Evolutionary conservation across 2,888 invertebrate species (phyloP), one percentile per base, ranked within the genome.

Genomic region (Microplitis deprimator): DNA sequence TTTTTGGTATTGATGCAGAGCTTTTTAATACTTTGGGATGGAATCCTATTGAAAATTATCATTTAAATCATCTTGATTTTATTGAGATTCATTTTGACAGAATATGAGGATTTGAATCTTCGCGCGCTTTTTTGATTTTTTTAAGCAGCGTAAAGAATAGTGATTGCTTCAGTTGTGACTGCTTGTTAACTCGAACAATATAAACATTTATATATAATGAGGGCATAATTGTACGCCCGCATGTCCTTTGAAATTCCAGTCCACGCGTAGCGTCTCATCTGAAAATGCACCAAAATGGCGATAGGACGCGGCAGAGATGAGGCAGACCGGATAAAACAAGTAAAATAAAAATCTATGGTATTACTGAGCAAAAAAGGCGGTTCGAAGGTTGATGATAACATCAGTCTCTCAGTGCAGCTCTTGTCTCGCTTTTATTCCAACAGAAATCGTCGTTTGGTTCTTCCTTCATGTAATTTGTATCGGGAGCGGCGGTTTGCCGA

Each of bases 381-480:
- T 77, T 76, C 74, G 82, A 81, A 81, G 82, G 81, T 82, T 86
- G 87, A 87, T 86, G 87, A 87, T 87, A 87, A 87, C 87, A 87
- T 87, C 87, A 87, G 87, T 85, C 86, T 86, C 84, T 83, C 79
- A 79, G 81, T 79, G 77, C 68, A 68, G 73, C 77, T 79, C 75
- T 72, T 71, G 70, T 77, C 75, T 75, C 76, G 60, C 75, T 76
- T 74, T 78, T 72, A 77, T 77, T 79, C 75, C 72, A 76, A 65
- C 71, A 39, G 67, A 59, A 70, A 62, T 81, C 80, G 80, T 81
- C 81, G 68, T 71, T 79, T 79, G 77, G 77, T 79, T 39, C 67
- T 62, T 79, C 81, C 84, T 85, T 87, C 87, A 80, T 89, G 88
- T 89, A 89, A 88, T 89, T 89, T 89, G 89, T 89, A 89, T 88